These are phyloP conservation scores for Schlechtendalia chinensis DNA, from an alignment of 1,140 invertebrate species.

Conservation along the genomic window DNA sequence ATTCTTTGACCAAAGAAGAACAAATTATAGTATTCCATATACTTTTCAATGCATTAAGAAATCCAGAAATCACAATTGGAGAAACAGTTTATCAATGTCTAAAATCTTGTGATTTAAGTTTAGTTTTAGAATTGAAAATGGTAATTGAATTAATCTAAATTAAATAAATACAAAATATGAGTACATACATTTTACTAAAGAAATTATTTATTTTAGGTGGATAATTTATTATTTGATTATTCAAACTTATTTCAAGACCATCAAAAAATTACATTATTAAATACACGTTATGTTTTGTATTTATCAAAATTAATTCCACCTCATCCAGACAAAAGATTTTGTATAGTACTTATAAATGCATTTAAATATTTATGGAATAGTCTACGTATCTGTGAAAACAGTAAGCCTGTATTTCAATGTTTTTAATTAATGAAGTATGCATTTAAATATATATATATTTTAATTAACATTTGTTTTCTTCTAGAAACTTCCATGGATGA, in stretches of 20 bases:
- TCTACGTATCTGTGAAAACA: not conserved
- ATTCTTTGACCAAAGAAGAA: not conserved
- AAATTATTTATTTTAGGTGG: conserved; percentile 20
- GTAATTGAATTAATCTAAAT: conserved; percentile 33
- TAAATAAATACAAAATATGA: not conserved
- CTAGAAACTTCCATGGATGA: not conserved
- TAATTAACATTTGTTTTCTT: not conserved
- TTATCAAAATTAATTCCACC: conserved; percentile 36
- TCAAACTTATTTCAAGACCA: conserved; percentile 2
- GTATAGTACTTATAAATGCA: conserved; percentile 8
- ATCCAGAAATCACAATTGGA: conserved; percentile 8
- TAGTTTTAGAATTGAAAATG: not conserved
- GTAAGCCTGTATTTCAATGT: not conserved
- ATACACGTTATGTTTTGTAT: conserved; percentile 16
- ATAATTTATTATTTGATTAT: conserved; percentile 24
- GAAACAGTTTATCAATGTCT: conserved; percentile 18
- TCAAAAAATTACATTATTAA: not conserved
- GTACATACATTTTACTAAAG: not conserved
- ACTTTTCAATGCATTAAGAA: not conserved
- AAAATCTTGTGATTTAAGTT: not conserved
- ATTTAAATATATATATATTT: not conserved
- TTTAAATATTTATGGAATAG: conserved; percentile 27
- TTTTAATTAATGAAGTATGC: not conserved
- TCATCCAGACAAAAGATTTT: not conserved
- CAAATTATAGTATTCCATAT: not conserved